phyloP scores from a whole-genome alignment of 2,797 vertebrate genomes.

The Triplophysa yarkandensis region DNA sequence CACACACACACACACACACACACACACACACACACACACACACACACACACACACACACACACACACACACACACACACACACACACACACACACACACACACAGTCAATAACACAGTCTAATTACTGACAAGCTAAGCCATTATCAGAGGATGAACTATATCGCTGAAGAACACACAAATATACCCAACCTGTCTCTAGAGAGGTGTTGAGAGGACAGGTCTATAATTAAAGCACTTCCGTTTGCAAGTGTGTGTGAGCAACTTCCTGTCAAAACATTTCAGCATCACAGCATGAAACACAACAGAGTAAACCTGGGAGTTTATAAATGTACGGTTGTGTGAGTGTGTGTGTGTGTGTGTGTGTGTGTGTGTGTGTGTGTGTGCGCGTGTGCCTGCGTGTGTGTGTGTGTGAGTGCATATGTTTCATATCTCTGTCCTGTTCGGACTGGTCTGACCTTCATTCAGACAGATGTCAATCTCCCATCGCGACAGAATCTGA shows the following conservation, averaged over 20 bases:
- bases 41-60: background rate
- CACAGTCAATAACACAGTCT: conserved; percentile 29
- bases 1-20: background rate
- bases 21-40: no score
- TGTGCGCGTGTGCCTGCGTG: background rate
- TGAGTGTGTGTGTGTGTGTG: background rate
- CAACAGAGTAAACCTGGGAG: background rate
- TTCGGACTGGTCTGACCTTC: background rate
- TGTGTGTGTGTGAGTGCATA: background rate
- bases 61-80: no score
- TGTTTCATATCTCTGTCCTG: conserved; percentile 13
- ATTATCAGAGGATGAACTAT: conserved; percentile 2
- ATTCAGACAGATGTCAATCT: conserved; percentile 42
- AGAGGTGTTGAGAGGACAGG: conserved; percentile 5
- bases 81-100: background rate
- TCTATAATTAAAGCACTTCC: conserved; percentile 39
- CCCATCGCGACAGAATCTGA: no score
- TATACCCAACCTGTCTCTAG: conserved; percentile 5
- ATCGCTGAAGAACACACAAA: conserved; percentile 6
- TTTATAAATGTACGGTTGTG: background rate
- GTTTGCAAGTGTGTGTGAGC: conserved; percentile 35
- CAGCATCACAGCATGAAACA: conserved; percentile 12
- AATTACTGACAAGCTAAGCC: background rate
- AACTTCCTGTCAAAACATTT: conserved; percentile 40
- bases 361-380: no score